Evolutionary conservation across 1,140 invertebrate genomes (phyloP).

Genomic region (Solen grandis): DNA sequence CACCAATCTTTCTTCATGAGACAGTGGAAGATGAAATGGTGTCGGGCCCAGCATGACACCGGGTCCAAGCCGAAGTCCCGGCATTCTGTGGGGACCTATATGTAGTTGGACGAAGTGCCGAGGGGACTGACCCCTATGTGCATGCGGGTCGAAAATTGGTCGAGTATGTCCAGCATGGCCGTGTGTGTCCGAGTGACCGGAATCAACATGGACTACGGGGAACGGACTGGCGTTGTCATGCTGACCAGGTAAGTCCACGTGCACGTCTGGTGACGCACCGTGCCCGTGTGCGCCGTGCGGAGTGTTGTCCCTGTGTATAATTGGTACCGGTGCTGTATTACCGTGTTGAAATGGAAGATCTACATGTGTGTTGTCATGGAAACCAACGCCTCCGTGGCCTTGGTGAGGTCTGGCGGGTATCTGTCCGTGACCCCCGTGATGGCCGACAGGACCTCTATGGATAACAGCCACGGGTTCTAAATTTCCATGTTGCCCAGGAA

Average conservation of each 20-base stretch:
- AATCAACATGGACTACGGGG: neutral
- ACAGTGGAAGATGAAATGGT: no score
- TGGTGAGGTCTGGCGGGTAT: neutral
- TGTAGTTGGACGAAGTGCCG: no score
- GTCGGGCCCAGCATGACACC: no score
- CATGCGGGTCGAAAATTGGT: neutral
- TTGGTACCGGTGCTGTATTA: neutral
- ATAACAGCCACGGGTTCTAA: neutral
- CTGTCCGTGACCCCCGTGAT: neutral
- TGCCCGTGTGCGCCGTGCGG: neutral
- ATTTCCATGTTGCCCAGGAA: constrained; percentile 9
- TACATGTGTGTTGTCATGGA: neutral
- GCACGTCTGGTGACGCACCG: neutral
- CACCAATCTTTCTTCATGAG: no score
- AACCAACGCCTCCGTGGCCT: neutral
- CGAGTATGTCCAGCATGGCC: neutral
- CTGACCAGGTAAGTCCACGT: constrained; percentile 7
- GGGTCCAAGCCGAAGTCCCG: no score
- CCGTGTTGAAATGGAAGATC: constrained; percentile 1
- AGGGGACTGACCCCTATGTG: no score
- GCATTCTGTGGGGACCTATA: no score
- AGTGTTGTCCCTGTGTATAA: neutral
- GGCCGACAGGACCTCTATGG: neutral
- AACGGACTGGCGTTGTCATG: neutral
- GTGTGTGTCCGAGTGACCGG: no score